A percentile compares a stretch with the other conserved stretches of the same genome.
Conservation (phyloP, 2,797 vertebrate genomes). For the Fistularia commersonii region DNA sequence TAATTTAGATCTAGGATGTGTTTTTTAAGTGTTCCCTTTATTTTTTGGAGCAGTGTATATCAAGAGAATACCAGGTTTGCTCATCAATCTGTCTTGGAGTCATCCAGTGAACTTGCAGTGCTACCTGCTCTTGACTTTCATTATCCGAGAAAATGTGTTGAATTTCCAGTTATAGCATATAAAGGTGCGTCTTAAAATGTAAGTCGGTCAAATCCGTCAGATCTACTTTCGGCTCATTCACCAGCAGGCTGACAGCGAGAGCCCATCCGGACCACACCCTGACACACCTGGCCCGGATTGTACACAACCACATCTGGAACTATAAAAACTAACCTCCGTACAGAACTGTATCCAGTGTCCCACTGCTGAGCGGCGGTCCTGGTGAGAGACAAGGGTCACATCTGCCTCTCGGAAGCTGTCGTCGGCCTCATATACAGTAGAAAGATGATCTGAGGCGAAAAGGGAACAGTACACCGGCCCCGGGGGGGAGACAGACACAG, state of each 20-base stretch:
- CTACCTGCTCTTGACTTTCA: no score
- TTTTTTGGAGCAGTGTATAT: no score
- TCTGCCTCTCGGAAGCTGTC: constrained; percentile 3
- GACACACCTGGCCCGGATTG: constrained; percentile 29
- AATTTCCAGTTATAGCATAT: no score
- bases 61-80: no score
- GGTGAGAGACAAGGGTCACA: constrained; percentile 3
- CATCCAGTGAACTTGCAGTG: no score
- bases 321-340: constrained; percentile 1
- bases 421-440: neutral
- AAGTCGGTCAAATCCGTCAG: no score
- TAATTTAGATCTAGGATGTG: no score
- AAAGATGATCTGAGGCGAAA: constrained; percentile 4
- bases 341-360: neutral
- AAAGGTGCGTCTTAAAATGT: no score
- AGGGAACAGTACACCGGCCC: constrained; percentile 17
- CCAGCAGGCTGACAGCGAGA: neutral
- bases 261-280: constrained; percentile 14
- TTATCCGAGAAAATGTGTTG: no score
- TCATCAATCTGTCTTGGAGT: no score
- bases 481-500: constrained; percentile 2
- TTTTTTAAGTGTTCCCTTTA: no score
- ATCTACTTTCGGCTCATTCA: neutral
- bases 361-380: neutral
- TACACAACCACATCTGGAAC: constrained; percentile 1